A percentile compares a stretch with the other conserved stretches of the same genome.
Evolutionary conservation across 2,797 vertebrate genomes (phyloP).

Genomic region (Crypturellus tataupa): DNA sequence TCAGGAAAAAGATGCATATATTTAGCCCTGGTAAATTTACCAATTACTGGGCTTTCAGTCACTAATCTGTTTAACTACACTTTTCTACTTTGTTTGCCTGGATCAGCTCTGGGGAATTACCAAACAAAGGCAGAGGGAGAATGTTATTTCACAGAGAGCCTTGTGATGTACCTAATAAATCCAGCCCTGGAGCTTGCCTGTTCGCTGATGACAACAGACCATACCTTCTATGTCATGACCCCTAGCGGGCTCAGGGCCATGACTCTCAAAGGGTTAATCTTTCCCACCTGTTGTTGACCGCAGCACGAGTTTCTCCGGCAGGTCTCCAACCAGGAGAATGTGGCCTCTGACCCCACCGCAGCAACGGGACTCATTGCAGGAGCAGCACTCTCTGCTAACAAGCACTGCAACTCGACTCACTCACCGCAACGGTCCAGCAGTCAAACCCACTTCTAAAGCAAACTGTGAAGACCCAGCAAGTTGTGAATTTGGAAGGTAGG

Average conservation of each 20-base stretch:
- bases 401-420: background rate
- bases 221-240: conserved; percentile 50
- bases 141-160: conserved; percentile 39
- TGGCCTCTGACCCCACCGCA: conserved; percentile 46
- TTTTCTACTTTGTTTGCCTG: conserved; percentile 30
- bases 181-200: background rate
- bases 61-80: conserved; percentile 28
- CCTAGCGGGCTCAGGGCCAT: conserved; percentile 42
- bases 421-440: background rate
- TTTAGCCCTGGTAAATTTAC: conserved; percentile 23
- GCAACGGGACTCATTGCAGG: background rate
- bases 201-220: conserved; percentile 38
- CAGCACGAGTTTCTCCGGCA: conserved; percentile 36
- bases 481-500: background rate
- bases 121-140: conserved; percentile 26
- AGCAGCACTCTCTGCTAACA: background rate
- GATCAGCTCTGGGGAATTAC: background rate
- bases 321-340: conserved; percentile 66
- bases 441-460: background rate
- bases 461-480: background rate
- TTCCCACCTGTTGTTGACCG: conserved; percentile 76
- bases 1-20: background rate
- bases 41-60: conserved; percentile 14
- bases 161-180: conserved; percentile 67
- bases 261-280: conserved; percentile 76